These are phyloP conservation scores for Mesorhabditis spiculigera DNA, from an alignment of 2,888 invertebrate species.

Conservation along the genomic window DNA sequence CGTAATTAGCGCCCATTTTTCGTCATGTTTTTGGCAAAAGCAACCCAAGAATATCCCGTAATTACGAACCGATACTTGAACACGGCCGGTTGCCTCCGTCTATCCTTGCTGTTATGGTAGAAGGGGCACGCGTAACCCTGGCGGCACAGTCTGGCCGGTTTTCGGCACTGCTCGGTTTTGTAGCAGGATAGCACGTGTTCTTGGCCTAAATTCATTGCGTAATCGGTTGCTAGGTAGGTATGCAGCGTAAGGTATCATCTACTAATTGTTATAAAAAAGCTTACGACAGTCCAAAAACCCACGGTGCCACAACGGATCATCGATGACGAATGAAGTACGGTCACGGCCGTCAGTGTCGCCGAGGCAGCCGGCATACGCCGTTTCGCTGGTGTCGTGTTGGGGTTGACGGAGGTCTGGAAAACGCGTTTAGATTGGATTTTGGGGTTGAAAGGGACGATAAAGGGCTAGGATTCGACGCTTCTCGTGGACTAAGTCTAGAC, in stretches of 20 bases:
- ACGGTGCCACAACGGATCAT: constrained; percentile 55
- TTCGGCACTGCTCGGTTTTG: constrained; percentile 95
- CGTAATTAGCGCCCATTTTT: background rate
- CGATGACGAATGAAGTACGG: constrained; percentile 49
- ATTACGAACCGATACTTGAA: constrained; percentile 76
- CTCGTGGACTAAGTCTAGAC: too few relatives aligned
- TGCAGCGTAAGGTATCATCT: background rate
- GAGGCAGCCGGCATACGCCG: constrained; percentile 6
- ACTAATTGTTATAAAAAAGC: background rate
- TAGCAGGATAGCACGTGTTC: constrained; percentile 96
- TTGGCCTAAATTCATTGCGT: constrained; percentile 72
- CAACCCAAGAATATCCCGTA: background rate
- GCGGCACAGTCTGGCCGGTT: constrained; percentile 91
- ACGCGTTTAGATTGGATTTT: too few relatives aligned
- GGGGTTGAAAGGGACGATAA: too few relatives aligned
- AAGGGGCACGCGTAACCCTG: constrained; percentile 99
- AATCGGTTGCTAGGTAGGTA: constrained; percentile 7
- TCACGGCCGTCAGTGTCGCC: constrained; percentile 34
- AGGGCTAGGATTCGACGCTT: too few relatives aligned
- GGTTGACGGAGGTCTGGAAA: constrained; percentile 12
- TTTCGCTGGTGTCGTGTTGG: constrained; percentile 18
- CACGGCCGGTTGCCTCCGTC: constrained; percentile 80
- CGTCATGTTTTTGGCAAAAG: background rate
- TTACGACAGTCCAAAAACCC: constrained; percentile 18
- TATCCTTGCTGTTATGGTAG: constrained; percentile 95